A percentile compares a stretch with the other conserved stretches of the same genome.
Conservation (phyloP, 2,113 vertebrate species). For the Myodes glareolus region DNA sequence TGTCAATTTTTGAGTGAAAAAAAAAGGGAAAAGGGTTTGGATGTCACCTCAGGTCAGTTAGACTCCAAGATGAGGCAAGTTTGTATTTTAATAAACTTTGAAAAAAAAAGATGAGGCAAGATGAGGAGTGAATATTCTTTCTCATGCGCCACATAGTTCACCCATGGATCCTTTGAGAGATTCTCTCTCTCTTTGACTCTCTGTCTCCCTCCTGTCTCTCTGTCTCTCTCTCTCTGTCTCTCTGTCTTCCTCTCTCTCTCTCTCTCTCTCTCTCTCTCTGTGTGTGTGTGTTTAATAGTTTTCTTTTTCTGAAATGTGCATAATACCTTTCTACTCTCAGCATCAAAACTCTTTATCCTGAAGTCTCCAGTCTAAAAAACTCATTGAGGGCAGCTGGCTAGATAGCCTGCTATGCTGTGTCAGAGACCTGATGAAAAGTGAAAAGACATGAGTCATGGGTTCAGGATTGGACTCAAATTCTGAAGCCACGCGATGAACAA, state of each 20-base stretch:
- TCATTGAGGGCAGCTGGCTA: background rate
- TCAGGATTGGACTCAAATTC: background rate
- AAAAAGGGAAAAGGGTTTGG: background rate
- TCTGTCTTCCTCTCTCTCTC: background rate
- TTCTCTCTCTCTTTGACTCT: background rate
- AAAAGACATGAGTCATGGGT: background rate
- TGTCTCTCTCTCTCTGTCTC: background rate
- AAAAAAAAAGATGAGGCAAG: background rate
- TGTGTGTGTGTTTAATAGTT: background rate
- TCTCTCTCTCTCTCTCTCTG: background rate
- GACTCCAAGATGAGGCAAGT: background rate
- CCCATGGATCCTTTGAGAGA: background rate
- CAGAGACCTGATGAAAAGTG: background rate
- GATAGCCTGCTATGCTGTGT: background rate
- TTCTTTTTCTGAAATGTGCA: background rate
- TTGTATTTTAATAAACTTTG: no score
- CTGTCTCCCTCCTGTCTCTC: background rate
- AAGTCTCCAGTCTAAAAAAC: background rate
- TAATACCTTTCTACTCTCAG: background rate
- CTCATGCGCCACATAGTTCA: background rate
- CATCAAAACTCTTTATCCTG: background rate
- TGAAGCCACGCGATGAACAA: fast-evolving
- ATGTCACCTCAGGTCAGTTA: background rate
- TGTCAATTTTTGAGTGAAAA: no score
- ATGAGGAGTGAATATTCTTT: background rate